Evolutionary conservation across 64 coral and sea anemone genomes (phyloP).

Genomic region (Orbicella faveolata): DNA sequence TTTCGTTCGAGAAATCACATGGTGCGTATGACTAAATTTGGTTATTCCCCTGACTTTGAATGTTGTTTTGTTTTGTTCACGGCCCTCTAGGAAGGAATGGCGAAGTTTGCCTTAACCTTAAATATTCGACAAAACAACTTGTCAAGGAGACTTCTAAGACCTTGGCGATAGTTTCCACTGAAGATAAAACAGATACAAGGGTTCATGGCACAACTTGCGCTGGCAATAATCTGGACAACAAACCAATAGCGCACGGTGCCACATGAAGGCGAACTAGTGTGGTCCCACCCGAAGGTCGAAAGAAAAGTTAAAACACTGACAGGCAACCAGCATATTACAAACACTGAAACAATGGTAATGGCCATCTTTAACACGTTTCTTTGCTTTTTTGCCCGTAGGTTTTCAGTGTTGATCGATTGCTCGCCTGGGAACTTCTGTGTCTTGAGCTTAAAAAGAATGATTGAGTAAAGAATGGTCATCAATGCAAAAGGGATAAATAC

Average conservation of each 20-base stretch:
- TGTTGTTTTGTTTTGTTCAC: too few relatives aligned
- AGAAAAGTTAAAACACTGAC: not conserved
- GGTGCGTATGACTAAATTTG: too few relatives aligned
- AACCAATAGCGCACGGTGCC: too few relatives aligned
- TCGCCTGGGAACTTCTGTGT: not conserved
- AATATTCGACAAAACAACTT: too few relatives aligned
- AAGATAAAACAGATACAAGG: slow-evolving; percentile 17
- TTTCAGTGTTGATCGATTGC: not conserved
- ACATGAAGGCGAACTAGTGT: not conserved
- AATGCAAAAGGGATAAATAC: not conserved
- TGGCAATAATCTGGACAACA: not conserved
- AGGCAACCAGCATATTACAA: slow-evolving; percentile 3
- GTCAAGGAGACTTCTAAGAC: not conserved
- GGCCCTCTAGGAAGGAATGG: too few relatives aligned
- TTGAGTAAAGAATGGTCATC: not conserved
- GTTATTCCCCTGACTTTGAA: too few relatives aligned
- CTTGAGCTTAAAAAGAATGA: not conserved
- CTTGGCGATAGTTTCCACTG: not conserved
- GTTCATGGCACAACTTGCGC: not conserved
- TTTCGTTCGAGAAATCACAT: too few relatives aligned
- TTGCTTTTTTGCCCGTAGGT: not conserved
- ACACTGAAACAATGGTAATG: not conserved
- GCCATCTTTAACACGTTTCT: slow-evolving; percentile 1
- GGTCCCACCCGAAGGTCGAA: not conserved
- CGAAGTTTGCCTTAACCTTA: too few relatives aligned